phyloP scores from a whole-genome alignment of 2,888 invertebrate genomes.

The Acanthosepion pharaonis region DNA sequence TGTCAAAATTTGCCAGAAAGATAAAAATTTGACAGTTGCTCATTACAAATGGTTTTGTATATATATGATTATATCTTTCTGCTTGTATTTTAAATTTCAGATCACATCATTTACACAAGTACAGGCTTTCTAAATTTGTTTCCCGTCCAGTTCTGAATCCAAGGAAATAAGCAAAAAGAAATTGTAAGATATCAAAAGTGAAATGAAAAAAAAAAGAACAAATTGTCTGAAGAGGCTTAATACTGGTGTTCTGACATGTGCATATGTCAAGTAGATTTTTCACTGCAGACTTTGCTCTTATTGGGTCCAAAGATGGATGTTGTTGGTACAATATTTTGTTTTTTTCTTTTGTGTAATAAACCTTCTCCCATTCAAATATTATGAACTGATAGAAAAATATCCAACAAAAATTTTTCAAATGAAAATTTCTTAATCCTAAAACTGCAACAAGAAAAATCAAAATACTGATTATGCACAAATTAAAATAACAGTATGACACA shows the following conservation, averaged over 20 bases:
- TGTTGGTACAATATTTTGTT: neutral
- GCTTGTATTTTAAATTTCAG: neutral
- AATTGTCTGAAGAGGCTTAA: neutral
- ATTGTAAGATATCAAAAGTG: neutral
- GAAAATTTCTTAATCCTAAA: neutral
- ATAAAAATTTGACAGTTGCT: neutral
- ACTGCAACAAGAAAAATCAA: neutral
- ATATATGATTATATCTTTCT: neutral
- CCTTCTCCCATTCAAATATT: neutral
- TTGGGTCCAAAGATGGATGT: neutral
- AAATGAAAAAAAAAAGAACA: neutral
- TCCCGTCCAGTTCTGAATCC: neutral
- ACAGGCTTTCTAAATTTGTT: conserved; percentile 21
- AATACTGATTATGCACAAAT: neutral
- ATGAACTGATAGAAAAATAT: neutral
- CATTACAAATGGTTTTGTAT: neutral
- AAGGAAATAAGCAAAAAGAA: neutral
- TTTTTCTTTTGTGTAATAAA: neutral
- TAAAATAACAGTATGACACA: neutral
- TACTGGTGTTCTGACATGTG: neutral
- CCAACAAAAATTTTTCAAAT: neutral
- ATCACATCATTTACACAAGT: neutral
- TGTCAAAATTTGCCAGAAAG: neutral
- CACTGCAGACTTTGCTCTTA: neutral
- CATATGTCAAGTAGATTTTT: neutral